These are phyloP conservation scores for Scomberomorus guttatus DNA, from an alignment of 2,797 vertebrate species.

Conservation along the genomic window DNA sequence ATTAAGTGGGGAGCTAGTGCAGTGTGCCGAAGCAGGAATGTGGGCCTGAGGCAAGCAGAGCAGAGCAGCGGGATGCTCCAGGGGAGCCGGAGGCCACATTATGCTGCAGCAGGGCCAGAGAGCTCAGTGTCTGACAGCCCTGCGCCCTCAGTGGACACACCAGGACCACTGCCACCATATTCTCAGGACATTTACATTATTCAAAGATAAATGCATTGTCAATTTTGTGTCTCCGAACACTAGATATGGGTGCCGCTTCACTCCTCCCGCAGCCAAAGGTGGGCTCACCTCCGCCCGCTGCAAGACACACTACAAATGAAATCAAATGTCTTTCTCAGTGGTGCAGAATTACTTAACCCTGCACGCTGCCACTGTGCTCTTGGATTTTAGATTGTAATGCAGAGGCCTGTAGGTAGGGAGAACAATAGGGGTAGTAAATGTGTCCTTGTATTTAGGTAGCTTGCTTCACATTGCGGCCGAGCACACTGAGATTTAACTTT, in stretches of 20 bases:
- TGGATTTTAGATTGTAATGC: conserved; percentile 73
- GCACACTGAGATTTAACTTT: conserved; percentile 1
- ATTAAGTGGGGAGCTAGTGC: conserved; percentile 83
- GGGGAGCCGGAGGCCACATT: conserved; percentile 80
- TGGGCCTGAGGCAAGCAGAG: conserved; percentile 76
- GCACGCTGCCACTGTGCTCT: conserved; percentile 64
- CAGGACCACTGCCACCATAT: conserved; percentile 86
- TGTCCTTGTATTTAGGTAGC: conserved; percentile 11
- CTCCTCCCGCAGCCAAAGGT: conserved; percentile 88
- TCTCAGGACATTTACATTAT: conserved; percentile 92
- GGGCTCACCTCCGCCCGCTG: conserved; percentile 85
- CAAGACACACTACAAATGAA: conserved; percentile 89
- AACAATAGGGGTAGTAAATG: conserved; percentile 60
- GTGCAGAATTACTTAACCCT: conserved; percentile 88
- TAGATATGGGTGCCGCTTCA: conserved; percentile 86
- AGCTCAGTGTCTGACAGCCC: conserved; percentile 79
- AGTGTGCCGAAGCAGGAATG: conserved; percentile 80
- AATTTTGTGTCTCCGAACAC: conserved; percentile 89
- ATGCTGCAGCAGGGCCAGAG: conserved; percentile 78
- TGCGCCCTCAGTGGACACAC: conserved; percentile 79
- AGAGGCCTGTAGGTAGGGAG: conserved; percentile 62
- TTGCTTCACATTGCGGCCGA: background rate
- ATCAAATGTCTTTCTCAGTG: conserved; percentile 89
- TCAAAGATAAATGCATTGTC: conserved; percentile 93
- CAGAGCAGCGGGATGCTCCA: conserved; percentile 73